A percentile compares a stretch with the other conserved stretches of the same genome.
Conservation (phyloP, 1,140 invertebrate genomes). For the Bradysia coprophila region DNA sequence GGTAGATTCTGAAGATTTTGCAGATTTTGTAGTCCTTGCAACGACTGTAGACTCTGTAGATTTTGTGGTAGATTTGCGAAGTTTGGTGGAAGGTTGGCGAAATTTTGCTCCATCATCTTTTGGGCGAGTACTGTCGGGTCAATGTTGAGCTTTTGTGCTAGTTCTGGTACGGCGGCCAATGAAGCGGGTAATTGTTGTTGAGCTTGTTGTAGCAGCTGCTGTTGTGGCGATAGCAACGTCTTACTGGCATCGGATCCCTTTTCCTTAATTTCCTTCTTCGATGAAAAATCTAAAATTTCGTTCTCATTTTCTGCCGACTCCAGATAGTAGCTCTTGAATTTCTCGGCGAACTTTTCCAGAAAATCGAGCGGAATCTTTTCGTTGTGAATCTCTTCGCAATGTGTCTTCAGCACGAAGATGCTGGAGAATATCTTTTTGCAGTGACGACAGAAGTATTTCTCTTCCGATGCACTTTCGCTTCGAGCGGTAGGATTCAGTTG, state of each 20-base stretch:
- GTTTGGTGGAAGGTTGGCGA: conserved; percentile 1
- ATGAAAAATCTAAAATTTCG: conserved; percentile 5
- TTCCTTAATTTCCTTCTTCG: background rate
- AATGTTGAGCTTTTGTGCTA: conserved; percentile 5
- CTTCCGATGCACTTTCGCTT: conserved; percentile 23
- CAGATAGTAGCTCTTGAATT: conserved; percentile 62
- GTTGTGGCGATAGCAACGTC: conserved; percentile 9
- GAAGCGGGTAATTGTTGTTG: background rate
- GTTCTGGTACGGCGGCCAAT: background rate
- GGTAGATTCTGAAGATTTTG: conserved; percentile 15
- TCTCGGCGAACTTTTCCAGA: conserved; percentile 79
- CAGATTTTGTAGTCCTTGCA: conserved; percentile 4
- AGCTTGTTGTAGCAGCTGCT: conserved; percentile 2
- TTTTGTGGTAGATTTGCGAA: conserved; percentile 5
- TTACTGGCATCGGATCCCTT: conserved; percentile 7
- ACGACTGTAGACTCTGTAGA: conserved; percentile 2
- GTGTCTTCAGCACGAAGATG: conserved; percentile 88
- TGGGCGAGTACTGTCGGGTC: conserved; percentile 44
- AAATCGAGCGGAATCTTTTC: conserved; percentile 76
- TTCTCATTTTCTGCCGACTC: background rate
- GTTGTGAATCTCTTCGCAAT: conserved; percentile 88
- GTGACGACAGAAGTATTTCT: conserved; percentile 54
- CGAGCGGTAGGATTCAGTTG: no score
- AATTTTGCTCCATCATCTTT: conserved; percentile 32
- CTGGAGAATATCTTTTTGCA: conserved; percentile 90